phyloP scores from a whole-genome alignment of 1,140 invertebrate genomes.

The Rhizoglyphus robini region DNA sequence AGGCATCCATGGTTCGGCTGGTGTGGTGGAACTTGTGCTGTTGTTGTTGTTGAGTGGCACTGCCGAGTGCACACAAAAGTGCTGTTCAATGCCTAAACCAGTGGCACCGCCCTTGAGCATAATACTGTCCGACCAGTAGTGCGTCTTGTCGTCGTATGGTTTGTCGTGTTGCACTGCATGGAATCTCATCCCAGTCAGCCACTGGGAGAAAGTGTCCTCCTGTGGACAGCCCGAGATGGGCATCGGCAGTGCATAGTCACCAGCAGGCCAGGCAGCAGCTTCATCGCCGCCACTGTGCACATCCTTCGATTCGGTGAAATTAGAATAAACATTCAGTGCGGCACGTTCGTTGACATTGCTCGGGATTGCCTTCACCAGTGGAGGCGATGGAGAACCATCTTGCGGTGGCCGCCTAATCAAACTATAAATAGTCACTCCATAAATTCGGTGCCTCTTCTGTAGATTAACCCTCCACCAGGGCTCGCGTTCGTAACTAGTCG shows the following conservation, averaged over 20 bases:
- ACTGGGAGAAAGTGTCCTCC: conserved; percentile 18
- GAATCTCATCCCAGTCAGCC: conserved; percentile 25
- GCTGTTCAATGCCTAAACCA: conserved; percentile 25
- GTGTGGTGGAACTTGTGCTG: conserved; percentile 19
- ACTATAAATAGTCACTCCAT: conserved; percentile 26
- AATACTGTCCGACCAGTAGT: conserved; percentile 27
- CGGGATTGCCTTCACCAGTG: background rate
- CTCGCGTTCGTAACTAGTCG: conserved; percentile 27
- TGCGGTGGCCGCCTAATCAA: background rate
- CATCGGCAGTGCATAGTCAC: conserved; percentile 30
- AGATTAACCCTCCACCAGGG: conserved; percentile 29
- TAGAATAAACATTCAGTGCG: background rate
- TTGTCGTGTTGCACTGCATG: conserved; percentile 25
- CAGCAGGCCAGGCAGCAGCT: conserved; percentile 27
- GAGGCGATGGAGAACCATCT: background rate
- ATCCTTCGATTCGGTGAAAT: background rate
- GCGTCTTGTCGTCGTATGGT: conserved; percentile 26
- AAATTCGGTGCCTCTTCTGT: conserved; percentile 26
- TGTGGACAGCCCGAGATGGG: conserved; percentile 28
- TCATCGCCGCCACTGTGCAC: conserved; percentile 1
- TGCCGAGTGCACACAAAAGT: conserved; percentile 27
- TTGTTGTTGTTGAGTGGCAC: conserved; percentile 13
- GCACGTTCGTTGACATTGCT: background rate
- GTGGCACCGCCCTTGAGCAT: conserved; percentile 25
- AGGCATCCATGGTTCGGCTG: conserved; percentile 19